Base-by-base conservation (phyloP, 2,797 vertebrate genomes). In the Phoeniculus purpureus region DNA sequence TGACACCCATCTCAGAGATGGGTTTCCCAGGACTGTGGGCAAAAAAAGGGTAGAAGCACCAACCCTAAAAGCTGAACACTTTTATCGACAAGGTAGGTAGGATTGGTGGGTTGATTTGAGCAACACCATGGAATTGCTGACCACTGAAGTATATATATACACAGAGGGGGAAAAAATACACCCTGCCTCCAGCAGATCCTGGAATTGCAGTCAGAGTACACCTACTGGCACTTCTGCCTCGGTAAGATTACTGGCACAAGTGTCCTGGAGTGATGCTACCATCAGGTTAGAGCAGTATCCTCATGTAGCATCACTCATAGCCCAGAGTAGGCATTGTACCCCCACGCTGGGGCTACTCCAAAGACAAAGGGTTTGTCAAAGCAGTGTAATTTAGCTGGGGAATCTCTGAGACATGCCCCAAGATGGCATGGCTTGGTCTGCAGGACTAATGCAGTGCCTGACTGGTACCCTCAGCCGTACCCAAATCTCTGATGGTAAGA, bases 141-240 rank as follows among this genome's bases (percentile, higher is more conserved):
- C 91, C 85, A 87, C 85, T 87, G 71, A 65, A 80, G 82, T 45
- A 87, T 82, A 91, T 83, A 82, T 61, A 94, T 32, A 66, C 37
- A 76, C 5, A 60, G 50, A 47, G 27, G 45, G 71, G 58, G 6
- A 77, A 55, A 72, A 90, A 85, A 90, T 22, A 76, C 10, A 60
- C n/a, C 3, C 21, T 80, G 81, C 78, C 81, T 93, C 65, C 90
- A 80, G 85, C 88, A 85, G 84, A 91, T 65, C 80, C 55, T 65
- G 72, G 43, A 92, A 94, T 45, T 87, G 59, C 87, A 94, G 86
- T 93, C 90, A 92, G 68, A 92, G 82, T 10, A 90, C 12, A 0
- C 88, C 90, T 50, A 85, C 83, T 17, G 68, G 23, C 72, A 88
- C 0, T 7, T 80, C 87, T 81, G 74, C 75, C 78, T 67, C 77